Base-by-base conservation (phyloP, 2,113 vertebrate genomes). In the Xiphophorus hellerii region DNA sequence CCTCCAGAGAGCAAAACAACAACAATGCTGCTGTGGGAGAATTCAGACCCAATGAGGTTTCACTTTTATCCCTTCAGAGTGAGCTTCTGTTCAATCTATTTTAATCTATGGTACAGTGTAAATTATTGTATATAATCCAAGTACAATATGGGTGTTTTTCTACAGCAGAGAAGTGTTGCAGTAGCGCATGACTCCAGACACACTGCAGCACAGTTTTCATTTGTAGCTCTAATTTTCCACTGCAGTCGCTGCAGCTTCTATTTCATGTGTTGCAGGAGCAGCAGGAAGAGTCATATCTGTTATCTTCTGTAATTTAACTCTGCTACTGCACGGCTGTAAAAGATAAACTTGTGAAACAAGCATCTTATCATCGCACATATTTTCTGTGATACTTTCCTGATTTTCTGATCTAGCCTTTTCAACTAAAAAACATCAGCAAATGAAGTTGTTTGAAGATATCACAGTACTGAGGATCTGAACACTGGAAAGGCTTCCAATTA, bases 1-100 rank as follows among this genome's bases (percentile, higher is more conserved):
- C 82, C 82, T 83, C 76, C 72, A 75, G 70, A 69, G 80, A 84
- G 67, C 69, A 68, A 75, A 83, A 85, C 78, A 86, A 64, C 3
- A 71, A 29, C 14, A 14, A 28, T 5, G 72, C 70, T 83, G 28
- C 79, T 76, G 73, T 78, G 74, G 71, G 71, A 84, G 39, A 81
- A 30, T 27, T 62, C 4, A 25, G 69, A 62, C n/a, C 11, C 29
- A 17, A 35, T 5, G n/a, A 44, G 35, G 10, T 39, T 66, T 66
- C 25, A 9, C 4, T 13, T n/a, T 66, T 7, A 20, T 48, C 17
- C 15, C 44, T 20, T 48, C 44, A 48, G 15, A 48, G 44, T 48
- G 44, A 20, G 44, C 44, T 17, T 48, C 44, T 48, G 44, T 48
- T 44, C 25, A 22, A 33, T 22, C 29, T 25, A 5, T 37, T 61